Evolutionary conservation across 2,113 vertebrate species (phyloP), one percentile per base, ranked within the genome.

Genomic region (Ammodramus savannarum): DNA sequence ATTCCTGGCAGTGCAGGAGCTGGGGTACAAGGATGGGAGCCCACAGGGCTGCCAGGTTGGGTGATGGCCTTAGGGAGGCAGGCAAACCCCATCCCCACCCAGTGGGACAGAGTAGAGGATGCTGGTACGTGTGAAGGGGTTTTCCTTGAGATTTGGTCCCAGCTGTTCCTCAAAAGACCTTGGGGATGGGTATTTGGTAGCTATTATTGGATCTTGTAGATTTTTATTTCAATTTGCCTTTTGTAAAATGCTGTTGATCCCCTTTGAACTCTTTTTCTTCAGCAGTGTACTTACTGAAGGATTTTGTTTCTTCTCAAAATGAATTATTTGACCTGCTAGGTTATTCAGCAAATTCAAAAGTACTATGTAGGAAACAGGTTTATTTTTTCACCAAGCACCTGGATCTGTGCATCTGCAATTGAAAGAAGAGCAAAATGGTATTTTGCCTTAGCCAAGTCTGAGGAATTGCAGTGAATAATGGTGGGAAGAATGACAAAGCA

Each of bases 261-360:
- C 31, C 11, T 85, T 77, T 44, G 41, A 80, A 82, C 44, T 68
- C 52, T 52, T 3, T 81, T 63, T 22, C 29, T 87, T 91, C 34
- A 36, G 18, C 34, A 55, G 10, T 27, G 25, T 79, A 46, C 20
- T 85, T 90, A 59, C 65, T 57, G 36, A 57, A 89, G 48, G 10
- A 34, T 88, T 67, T 44, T 51, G 26, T 94, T 84, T 85, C 87
- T 95, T 34, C 58, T 46, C 38, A 49, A 97, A 96, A 59, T 68
- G 16, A 65, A n/a, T 76, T 78, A 49, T 71, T 94, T 71, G 80
- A 85, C 48, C 68, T 93, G 69, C 49, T 49, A 17, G 12, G 32
- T 74, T 52, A 79, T 39, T 88, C 66, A 65, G 54, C 83, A 89
- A 92, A 68, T 41, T 65, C 76, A 38, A 16, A 67, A 72, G 57